Base-by-base conservation (phyloP, 2,888 invertebrate genomes). In the Willowsia nigromaculata region DNA sequence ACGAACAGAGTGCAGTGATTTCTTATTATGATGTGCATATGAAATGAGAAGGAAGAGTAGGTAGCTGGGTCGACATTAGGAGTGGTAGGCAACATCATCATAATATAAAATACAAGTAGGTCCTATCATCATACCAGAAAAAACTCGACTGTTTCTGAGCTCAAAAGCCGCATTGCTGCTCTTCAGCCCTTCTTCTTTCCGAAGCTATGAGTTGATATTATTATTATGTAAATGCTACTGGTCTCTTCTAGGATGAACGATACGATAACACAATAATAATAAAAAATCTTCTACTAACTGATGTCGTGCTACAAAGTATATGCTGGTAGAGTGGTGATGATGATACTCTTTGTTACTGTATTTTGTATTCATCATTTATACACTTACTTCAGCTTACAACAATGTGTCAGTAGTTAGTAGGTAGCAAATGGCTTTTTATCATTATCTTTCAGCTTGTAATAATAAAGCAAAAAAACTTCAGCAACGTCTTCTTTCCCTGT, bases 151-250 rank as follows among this genome's bases (percentile, higher is more conserved):
- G 18, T 33, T 18, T 7, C 1, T 37, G 18, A 68, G 37, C 68
- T 68, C 9, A 68, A 37, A 68, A 68, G 68, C 68, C 68, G 68
- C 68, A 68, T 68, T 68, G 33, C 68, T 68, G 68, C 68, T 68
- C 68, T 68, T 68, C 27, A 25, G 3, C 0, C 18, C 25, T 59
- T 25, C 25, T 62, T 59, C 18, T 56, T 13, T 27, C n/a, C 33
- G 68, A 37, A 68, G 33, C 18, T 68, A 18, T 33, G 18, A 68
- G 18, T 47, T 47, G 7, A 13, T 13, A 13, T 13, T 9, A 37
- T 37, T 68, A 68, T 68, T 37, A 37, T 68, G 68, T 68, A 68
- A 68, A 68, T 68, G 68, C 68, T 68, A 68, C 68, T 68, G 68
- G 68, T 68, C 37, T 68, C 68, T 37, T 30, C 30, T 30, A 18